Conservation (phyloP, 2,888 invertebrate genomes). For the Calameuta pallipes region DNA sequence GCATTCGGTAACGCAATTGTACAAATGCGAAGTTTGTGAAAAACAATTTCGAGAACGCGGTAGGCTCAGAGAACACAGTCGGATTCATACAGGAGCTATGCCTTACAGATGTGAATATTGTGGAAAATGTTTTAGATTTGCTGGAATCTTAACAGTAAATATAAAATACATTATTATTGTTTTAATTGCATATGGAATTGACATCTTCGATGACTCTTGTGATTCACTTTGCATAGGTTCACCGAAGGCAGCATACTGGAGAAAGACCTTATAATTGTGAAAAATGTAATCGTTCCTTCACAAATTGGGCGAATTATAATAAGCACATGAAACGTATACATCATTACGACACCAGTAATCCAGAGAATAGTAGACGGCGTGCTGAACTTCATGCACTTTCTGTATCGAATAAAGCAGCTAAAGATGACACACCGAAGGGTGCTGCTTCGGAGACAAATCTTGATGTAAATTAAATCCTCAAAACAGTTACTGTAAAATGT, state of each 20-base stretch:
- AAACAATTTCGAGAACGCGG: conserved; percentile 72
- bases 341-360: conserved; percentile 65
- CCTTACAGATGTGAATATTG: conserved; percentile 78
- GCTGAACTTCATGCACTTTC: neutral
- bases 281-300: conserved; percentile 75
- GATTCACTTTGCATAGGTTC: conserved; percentile 63
- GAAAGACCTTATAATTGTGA: conserved; percentile 76
- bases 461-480: neutral
- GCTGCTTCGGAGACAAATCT: neutral
- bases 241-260: conserved; percentile 71
- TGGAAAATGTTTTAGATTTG: conserved; percentile 76
- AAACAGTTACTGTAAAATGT: neutral
- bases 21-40: conserved; percentile 70
- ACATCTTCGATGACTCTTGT: conserved; percentile 1
- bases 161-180: conserved; percentile 9
- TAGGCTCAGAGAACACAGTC: conserved; percentile 75
- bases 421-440: neutral
- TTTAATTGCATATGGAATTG: conserved; percentile 6
- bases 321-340: conserved; percentile 80
- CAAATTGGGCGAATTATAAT: conserved; percentile 81
- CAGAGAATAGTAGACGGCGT: conserved; percentile 42
- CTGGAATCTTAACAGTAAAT: conserved; percentile 73
- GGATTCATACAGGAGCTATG: conserved; percentile 79
- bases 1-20: conserved; percentile 62
- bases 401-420: neutral